phyloP scores from a whole-genome alignment of 2,113 vertebrate genomes.

The Uria aalge region DNA sequence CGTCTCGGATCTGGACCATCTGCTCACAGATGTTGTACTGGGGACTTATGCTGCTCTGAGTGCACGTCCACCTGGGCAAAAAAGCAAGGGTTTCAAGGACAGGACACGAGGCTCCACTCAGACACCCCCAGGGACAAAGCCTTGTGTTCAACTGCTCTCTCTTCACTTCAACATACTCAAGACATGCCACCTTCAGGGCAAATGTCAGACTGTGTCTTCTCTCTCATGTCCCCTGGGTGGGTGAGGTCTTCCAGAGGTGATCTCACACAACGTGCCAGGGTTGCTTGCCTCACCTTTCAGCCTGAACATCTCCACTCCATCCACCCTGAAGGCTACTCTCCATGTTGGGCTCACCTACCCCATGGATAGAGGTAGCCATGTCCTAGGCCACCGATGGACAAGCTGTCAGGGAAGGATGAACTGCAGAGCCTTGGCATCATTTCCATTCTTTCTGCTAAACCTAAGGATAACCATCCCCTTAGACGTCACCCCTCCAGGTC shows the following conservation, averaged over 20 bases:
- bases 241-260: neutral
- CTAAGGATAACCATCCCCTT: neutral
- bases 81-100: slow-evolving; percentile 10
- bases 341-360: neutral
- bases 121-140: neutral
- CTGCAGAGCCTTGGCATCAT: neutral
- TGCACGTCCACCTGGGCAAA: slow-evolving; percentile 93
- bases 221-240: neutral
- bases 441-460: neutral
- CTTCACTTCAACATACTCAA: neutral
- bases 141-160: neutral
- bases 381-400: neutral
- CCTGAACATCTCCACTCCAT: neutral
- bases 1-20: slow-evolving; percentile 98
- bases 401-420: neutral
- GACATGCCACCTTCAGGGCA: neutral
- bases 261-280: neutral
- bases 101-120: neutral
- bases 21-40: slow-evolving; percentile 99
- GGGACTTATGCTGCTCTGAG: slow-evolving; percentile 97
- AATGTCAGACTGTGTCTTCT: neutral
- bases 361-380: neutral
- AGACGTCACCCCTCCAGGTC: neutral
- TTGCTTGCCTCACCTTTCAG: neutral
- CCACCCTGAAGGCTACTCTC: neutral